A percentile compares a stretch with the other conserved stretches of the same genome.
Evolutionary conservation across 2,888 invertebrate species (phyloP).

Genomic region (Zaprionus obscuricornis): DNA sequence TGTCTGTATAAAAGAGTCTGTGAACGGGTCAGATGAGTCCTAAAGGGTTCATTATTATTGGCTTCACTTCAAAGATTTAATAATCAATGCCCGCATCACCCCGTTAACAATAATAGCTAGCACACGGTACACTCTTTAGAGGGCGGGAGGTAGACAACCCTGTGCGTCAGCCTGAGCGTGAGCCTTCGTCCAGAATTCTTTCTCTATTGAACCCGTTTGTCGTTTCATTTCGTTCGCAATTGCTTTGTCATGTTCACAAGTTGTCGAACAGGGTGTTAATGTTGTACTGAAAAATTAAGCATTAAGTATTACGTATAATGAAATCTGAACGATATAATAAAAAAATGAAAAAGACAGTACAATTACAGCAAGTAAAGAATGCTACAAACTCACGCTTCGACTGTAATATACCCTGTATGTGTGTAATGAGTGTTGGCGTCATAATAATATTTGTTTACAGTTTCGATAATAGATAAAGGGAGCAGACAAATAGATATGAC

Average conservation of each 20-base stretch:
- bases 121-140: too few species aligned
- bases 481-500: too few species aligned
- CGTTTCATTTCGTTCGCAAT: constrained; percentile 52
- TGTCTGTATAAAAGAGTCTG: background rate
- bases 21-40: constrained; percentile 18
- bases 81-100: constrained; percentile 51
- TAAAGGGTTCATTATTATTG: constrained; percentile 45
- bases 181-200: too few species aligned
- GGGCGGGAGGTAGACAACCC: constrained; percentile 41
- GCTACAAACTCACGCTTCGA: too few species aligned
- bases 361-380: too few species aligned
- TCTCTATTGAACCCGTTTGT: constrained; percentile 6
- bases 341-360: constrained; percentile 11
- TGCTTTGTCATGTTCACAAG: constrained; percentile 81
- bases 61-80: constrained; percentile 56
- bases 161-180: constrained; percentile 31
- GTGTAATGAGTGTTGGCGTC: too few species aligned
- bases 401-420: too few species aligned
- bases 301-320: constrained; percentile 62
- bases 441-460: too few species aligned
- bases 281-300: constrained; percentile 73
- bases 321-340: constrained; percentile 57
- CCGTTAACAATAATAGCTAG: constrained; percentile 9
- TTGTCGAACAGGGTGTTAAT: constrained; percentile 79
- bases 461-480: too few species aligned